These are phyloP conservation scores for Laticauda colubrina DNA, from an alignment of 2,113 vertebrate species.

Conservation along the genomic window DNA sequence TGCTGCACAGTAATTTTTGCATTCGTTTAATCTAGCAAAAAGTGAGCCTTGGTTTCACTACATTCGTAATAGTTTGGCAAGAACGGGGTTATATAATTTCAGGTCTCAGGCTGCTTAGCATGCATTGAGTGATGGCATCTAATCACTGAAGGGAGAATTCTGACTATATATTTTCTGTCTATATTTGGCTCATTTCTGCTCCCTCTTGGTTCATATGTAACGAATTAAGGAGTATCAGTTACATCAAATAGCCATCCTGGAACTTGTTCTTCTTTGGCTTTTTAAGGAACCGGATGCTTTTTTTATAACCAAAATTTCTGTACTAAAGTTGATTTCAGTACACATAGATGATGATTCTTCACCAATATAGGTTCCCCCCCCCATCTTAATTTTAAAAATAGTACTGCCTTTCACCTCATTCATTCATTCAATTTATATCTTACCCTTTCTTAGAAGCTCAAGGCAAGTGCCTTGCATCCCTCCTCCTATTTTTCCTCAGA, in stretches of 20 bases:
- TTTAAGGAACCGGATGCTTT: background rate
- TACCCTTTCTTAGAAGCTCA: background rate
- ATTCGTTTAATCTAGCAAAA: background rate
- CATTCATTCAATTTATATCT: background rate
- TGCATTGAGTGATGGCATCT: background rate
- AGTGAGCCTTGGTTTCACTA: background rate
- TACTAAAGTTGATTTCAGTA: background rate
- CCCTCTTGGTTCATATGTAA: background rate
- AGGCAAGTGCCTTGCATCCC: background rate
- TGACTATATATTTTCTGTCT: conserved; percentile 9
- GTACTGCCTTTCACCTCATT: background rate
- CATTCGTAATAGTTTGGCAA: background rate
- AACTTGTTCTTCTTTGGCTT: background rate
- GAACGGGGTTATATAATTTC: background rate
- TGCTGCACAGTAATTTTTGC: conserved; percentile 11
- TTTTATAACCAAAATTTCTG: background rate
- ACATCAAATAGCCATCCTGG: background rate
- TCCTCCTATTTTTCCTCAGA: background rate
- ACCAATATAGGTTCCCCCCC: background rate
- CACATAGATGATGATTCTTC: background rate
- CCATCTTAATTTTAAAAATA: background rate
- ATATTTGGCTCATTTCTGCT: background rate
- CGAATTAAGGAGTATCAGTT: background rate
- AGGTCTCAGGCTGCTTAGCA: background rate
- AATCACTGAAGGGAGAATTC: background rate